Conservation (phyloP, 2,113 vertebrate species). For the Casuarius casuarius region DNA sequence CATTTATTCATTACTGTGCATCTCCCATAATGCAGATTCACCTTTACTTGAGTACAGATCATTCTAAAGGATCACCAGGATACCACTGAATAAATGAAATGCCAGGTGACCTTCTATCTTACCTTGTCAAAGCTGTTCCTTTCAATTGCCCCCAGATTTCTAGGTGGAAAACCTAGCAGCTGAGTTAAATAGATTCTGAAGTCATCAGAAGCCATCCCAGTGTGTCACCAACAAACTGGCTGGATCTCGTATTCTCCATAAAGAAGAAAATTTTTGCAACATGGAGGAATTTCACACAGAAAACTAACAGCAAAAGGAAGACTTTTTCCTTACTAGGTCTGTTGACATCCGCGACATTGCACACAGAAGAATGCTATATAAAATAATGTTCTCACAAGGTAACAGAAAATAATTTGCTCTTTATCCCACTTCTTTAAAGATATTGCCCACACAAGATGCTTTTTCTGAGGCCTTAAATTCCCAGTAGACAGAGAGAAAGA, state of each 20-base stretch:
- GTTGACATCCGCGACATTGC: neutral
- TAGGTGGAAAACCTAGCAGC: neutral
- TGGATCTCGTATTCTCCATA: neutral
- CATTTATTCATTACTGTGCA: neutral
- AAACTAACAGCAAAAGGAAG: neutral
- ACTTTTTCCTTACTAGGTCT: neutral
- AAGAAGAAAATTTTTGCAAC: neutral
- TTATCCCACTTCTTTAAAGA: constrained; percentile 13
- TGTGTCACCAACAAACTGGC: neutral
- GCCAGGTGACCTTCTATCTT: neutral
- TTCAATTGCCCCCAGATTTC: neutral
- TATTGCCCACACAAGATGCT: neutral
- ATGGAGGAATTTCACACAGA: neutral
- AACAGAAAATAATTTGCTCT: neutral
- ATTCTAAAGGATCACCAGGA: neutral
- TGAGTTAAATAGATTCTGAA: neutral
- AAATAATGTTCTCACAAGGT: neutral
- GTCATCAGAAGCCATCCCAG: neutral
- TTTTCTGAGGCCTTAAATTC: neutral
- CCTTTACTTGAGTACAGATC: neutral
- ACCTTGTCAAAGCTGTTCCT: neutral
- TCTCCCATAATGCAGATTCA: neutral
- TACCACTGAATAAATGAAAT: neutral
- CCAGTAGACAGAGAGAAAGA: neutral
- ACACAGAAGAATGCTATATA: neutral